Base-by-base conservation (phyloP, 92 coral and sea anemone species). In the Porites cylindrica region DNA sequence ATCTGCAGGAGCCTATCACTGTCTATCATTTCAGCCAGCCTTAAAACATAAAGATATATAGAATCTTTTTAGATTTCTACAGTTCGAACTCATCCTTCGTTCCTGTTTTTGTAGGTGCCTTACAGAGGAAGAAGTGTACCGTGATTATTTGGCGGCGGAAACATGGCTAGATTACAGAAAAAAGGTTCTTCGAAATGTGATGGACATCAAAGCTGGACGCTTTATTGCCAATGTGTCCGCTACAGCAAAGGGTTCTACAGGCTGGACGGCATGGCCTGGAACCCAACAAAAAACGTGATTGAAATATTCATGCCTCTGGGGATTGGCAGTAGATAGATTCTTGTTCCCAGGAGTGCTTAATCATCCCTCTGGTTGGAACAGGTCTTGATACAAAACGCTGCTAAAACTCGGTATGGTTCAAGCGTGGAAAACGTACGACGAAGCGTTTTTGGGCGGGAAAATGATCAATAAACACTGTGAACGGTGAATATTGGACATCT, bases 121-220 rank as follows among this genome's bases (percentile, higher is more conserved):
- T 51, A 83, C 83, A 1, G 92, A 84, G 10, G 92, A 90, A 13
- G 92, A 89, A 54, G 70, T 94, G 8, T 90, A 86, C 73, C 83
- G 69, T 23, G 93, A 94, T 51, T 94, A 92, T 63, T 64, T 92
- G 51, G 91, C 88, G 11, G 93, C 91, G 50, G 95, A 92, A 71
- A 72, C 91, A 56, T 94, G 97, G 97, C 52, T 94, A 38, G 93
- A 92, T 63, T 94, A 94, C 88, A 89, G 93, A 60, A 88, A 84
- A 85, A 92, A 92, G 77, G 97, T 94, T 50, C 90, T 94, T 24
- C 85, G 80, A 50, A 92, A 75, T 86, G 97, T 94, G 0, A 74
- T 94, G 51, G 95, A 90, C 89, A 80, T 77, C 18, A 94, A 89
- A 69, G 67, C 63, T 7, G 88, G 91, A 20, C 83, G 68, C 24